Conservation (phyloP, 2,888 invertebrate genomes). For the Cryptophagus acutangulus region DNA sequence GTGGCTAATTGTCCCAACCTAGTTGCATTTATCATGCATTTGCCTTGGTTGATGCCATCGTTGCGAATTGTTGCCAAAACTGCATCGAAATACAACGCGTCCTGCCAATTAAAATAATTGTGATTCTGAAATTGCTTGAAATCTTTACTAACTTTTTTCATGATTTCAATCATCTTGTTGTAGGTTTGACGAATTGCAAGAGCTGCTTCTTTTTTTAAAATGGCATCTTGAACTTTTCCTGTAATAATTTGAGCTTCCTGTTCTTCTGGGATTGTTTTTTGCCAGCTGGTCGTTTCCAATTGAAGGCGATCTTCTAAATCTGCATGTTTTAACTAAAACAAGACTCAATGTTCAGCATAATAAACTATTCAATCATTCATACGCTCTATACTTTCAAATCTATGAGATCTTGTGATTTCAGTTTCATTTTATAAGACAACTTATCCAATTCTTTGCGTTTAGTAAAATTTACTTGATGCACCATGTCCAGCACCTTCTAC, state of each 20-base stretch:
- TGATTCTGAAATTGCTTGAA: neutral
- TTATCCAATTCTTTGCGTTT: conserved; percentile 60
- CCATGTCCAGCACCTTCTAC: conserved; percentile 57
- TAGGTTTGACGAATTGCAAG: conserved; percentile 60
- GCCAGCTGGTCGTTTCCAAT: conserved; percentile 44
- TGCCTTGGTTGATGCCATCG: conserved; percentile 58
- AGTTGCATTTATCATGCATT: conserved; percentile 59
- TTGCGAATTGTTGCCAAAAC: conserved; percentile 55
- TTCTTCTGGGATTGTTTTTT: conserved; percentile 47
- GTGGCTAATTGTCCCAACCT: conserved; percentile 63
- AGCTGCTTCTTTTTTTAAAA: conserved; percentile 61
- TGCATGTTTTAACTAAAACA: conserved; percentile 50
- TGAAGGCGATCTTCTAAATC: conserved; percentile 52
- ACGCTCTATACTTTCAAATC: conserved; percentile 52
- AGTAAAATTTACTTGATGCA: conserved; percentile 59
- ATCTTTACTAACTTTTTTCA: conserved; percentile 55
- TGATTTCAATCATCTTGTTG: conserved; percentile 56
- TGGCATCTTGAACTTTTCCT: conserved; percentile 58
- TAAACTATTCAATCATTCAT: conserved; percentile 3
- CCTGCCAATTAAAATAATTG: conserved; percentile 47
- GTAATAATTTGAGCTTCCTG: conserved; percentile 56
- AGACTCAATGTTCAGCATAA: conserved; percentile 7
- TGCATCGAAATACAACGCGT: conserved; percentile 60
- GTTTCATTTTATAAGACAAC: conserved; percentile 56
- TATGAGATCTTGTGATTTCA: conserved; percentile 56